These are phyloP conservation scores for Cylas formicarius DNA, from an alignment of 1,140 invertebrate genomes.

Conservation along the genomic window DNA sequence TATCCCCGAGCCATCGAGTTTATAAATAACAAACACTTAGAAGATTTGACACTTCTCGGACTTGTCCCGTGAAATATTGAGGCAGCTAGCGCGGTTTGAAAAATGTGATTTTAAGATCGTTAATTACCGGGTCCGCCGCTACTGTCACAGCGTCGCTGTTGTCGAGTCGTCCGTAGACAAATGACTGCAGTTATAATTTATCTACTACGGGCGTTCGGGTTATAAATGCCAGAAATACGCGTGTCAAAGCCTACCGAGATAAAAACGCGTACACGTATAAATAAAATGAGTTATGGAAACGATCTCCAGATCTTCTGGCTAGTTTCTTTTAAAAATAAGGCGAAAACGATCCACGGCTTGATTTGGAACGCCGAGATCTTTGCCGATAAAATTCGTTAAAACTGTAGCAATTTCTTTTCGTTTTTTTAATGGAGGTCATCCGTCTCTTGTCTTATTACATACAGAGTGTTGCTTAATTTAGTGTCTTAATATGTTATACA, in stretches of 20 bases:
- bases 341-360: neutral
- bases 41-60: slow-evolving; percentile 39
- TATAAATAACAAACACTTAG: slow-evolving; percentile 25
- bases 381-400: slow-evolving; percentile 16
- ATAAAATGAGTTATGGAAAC: slow-evolving; percentile 7
- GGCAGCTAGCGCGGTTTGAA: slow-evolving; percentile 39
- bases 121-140: slow-evolving; percentile 40
- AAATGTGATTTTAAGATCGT: slow-evolving; percentile 42
- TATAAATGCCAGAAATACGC: slow-evolving; percentile 19
- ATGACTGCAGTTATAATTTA: slow-evolving; percentile 39
- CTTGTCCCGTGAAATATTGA: slow-evolving; percentile 42
- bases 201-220: slow-evolving; percentile 13
- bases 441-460: no score
- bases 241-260: slow-evolving; percentile 16
- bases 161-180: slow-evolving; percentile 39
- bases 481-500: no score
- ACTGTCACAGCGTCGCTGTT: slow-evolving; percentile 39
- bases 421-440: no score
- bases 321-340: neutral
- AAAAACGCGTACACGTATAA: slow-evolving; percentile 10
- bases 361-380: neutral
- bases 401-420: slow-evolving; percentile 1
- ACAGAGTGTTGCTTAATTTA: no score
- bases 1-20: no score
- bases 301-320: neutral